These are phyloP conservation scores for Eubasilissa splendida DNA, from an alignment of 2,888 invertebrate genomes.

Conservation along the genomic window DNA sequence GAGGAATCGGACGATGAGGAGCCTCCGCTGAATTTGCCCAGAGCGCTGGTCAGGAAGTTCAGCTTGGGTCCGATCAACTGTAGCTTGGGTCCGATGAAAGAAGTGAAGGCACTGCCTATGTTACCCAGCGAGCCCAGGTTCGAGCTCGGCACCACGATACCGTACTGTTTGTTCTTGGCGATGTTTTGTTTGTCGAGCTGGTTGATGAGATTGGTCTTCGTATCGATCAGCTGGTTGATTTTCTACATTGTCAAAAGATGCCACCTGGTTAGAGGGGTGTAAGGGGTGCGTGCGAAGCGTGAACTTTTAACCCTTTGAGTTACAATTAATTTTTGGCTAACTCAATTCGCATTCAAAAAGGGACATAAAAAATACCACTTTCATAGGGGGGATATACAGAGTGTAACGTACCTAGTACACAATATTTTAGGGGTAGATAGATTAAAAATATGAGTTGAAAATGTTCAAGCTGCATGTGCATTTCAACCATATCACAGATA, in stretches of 20 bases:
- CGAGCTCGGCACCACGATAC: slow-evolving; percentile 77
- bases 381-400: too few relatives aligned
- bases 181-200: slow-evolving; percentile 82
- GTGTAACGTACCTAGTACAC: too few relatives aligned
- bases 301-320: too few relatives aligned
- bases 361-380: too few relatives aligned
- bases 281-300: not conserved
- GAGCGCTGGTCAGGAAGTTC: slow-evolving; percentile 71
- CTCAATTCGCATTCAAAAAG: not conserved
- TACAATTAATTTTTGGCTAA: not conserved
- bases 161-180: slow-evolving; percentile 82
- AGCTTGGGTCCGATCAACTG: slow-evolving; percentile 80
- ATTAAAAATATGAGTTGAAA: too few relatives aligned
- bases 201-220: slow-evolving; percentile 81
- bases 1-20: slow-evolving; percentile 70
- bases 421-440: too few relatives aligned
- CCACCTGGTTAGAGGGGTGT: slow-evolving; percentile 13
- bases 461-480: too few relatives aligned
- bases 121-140: slow-evolving; percentile 65
- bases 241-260: slow-evolving; percentile 73
- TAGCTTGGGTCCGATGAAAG: slow-evolving; percentile 81
- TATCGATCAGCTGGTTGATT: slow-evolving; percentile 86
- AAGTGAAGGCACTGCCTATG: slow-evolving; percentile 76
- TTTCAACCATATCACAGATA: too few relatives aligned
- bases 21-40: slow-evolving; percentile 75